Conservation (phyloP, 1,140 invertebrate genomes). For the Camponotus floridanus region DNA sequence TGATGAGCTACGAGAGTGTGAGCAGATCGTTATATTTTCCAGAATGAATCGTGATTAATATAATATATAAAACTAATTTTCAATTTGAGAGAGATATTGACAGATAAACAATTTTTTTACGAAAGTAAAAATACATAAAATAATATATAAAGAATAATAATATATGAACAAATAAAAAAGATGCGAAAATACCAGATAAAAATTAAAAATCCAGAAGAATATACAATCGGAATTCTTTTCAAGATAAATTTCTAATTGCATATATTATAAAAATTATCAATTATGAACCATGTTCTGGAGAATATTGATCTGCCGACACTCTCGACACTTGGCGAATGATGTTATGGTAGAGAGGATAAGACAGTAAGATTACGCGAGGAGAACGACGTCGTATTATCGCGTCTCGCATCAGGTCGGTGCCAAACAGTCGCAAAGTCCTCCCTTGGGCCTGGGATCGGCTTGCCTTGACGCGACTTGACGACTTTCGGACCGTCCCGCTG, state of each 20-base stretch:
- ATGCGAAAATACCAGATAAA: background rate
- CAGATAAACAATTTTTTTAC: background rate
- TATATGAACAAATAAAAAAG: too few species aligned
- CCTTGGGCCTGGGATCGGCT: slow-evolving; percentile 74
- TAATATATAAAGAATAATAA: too few species aligned
- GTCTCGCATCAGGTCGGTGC: slow-evolving; percentile 76
- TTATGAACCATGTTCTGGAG: background rate
- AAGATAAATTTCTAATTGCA: background rate
- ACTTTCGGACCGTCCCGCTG: slow-evolving; percentile 77
- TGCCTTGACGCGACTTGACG: slow-evolving; percentile 76
- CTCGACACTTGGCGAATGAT: slow-evolving; percentile 46
- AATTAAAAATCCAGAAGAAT: background rate
- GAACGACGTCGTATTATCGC: slow-evolving; percentile 75
- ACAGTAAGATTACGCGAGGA: slow-evolving; percentile 78
- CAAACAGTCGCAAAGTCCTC: slow-evolving; percentile 78
- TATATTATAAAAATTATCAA: background rate
- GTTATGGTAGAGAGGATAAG: slow-evolving; percentile 77
- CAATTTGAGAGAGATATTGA: background rate
- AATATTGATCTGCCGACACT: slow-evolving; percentile 37
- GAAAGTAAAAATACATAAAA: background rate
- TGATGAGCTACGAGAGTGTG: slow-evolving; percentile 44
- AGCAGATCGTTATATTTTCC: slow-evolving; percentile 27
- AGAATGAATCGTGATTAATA: background rate
- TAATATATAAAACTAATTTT: background rate
- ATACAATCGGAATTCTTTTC: background rate